Evolutionary conservation across 2,113 vertebrate species (phyloP), one percentile per base, ranked within the genome.

Genomic region (Perca flavescens): DNA sequence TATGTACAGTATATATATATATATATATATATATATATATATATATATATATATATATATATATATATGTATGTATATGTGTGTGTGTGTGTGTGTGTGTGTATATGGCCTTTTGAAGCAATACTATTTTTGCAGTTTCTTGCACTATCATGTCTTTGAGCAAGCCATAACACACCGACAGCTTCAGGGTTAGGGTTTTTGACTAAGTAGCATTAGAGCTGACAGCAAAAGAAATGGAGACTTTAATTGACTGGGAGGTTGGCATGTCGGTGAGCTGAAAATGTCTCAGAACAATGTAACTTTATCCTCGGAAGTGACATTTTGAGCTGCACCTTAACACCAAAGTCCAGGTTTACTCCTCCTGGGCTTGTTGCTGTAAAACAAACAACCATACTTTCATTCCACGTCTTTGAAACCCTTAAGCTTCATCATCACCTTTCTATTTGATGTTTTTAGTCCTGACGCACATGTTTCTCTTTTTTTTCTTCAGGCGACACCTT

Each of bases 241-340:
- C 15, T 85, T 58, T 75, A 16, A n/a, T 0, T 86, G 88, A 89
- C 40, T 90, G 92, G 90, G 78, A 91, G 54, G 46, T 21, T 40
- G 91, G 47, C 74, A 80, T 66, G 77, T 83, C 25, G n/a, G 62
- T 56, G 49, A 86, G 70, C 52, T 86, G 46, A 66, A 81, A 34
- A 86, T 0, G 31, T 47, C 56, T 86, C 46, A 52, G 57, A 90
- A 86, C 80, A 88, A 82, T 66, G 90, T 83, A 88, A 92, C 86
- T 66, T 78, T n/a, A 90, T 66, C 80, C 63, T 70, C 52, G 2
- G 47, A 84, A 19, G 84, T 87, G 78, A 83, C 62, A 81, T 50
- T 81, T 74, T 83, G 71, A 92, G 79, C 69, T 57, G 57, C 57
- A 66, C 36, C 40, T 86, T 86, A 70, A 82, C 81, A 86, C 47